Conservation (phyloP, 2,888 invertebrate species). For the Dysmachus trigonus region DNA sequence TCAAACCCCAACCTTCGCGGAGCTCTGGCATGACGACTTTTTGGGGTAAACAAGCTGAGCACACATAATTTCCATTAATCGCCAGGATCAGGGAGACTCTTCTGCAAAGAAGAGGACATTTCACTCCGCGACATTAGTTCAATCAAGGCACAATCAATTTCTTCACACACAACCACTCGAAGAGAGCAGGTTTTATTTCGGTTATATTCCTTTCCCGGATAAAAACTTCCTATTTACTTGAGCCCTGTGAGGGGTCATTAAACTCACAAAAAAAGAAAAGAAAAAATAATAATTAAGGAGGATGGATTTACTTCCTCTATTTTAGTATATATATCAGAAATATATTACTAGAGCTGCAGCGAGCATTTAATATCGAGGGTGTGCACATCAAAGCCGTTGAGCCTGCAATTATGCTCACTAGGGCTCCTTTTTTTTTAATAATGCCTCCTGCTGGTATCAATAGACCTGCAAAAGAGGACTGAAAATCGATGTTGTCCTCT, state of each 20-base stretch:
- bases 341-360: background rate
- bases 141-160: background rate
- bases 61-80: background rate
- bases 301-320: background rate
- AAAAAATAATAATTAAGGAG: background rate
- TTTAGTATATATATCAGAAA: too few species aligned
- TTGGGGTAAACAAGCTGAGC: background rate
- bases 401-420: background rate
- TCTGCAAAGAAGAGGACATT: background rate
- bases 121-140: background rate
- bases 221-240: background rate
- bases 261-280: too few species aligned
- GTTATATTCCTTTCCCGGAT: background rate
- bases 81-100: background rate
- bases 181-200: background rate
- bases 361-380: background rate
- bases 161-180: background rate
- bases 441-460: background rate
- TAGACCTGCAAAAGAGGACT: background rate
- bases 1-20: background rate
- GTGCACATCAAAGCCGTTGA: background rate
- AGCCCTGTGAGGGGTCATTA: background rate
- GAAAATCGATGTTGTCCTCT: constrained; percentile 6
- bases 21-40: background rate
- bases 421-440: background rate